Percentiles rank a stretch among this genome's conserved stretches.
These are phyloP conservation scores for Cydia strobilella DNA, from an alignment of 1,140 invertebrate genomes.

Conservation along the genomic window DNA sequence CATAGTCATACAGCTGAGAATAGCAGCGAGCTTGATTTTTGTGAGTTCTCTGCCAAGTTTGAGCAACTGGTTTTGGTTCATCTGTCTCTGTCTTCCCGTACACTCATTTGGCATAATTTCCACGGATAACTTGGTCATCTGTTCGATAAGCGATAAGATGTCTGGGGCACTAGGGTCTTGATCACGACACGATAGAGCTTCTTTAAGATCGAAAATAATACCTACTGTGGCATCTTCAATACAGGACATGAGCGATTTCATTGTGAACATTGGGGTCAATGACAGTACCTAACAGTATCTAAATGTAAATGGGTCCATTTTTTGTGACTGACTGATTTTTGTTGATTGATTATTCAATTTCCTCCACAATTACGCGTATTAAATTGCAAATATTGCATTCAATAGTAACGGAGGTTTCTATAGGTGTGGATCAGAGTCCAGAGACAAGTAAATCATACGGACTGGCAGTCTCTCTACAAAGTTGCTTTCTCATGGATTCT, in stretches of 20 bases:
- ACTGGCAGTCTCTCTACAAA: too few species aligned
- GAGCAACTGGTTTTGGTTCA: slow-evolving; percentile 66
- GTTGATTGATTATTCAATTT: background rate
- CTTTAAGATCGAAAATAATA: slow-evolving; percentile 16
- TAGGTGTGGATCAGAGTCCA: too few species aligned
- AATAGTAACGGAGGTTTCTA: too few species aligned
- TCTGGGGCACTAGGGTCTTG: background rate
- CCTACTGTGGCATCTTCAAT: slow-evolving; percentile 14
- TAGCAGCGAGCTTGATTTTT: slow-evolving; percentile 6
- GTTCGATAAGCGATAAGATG: slow-evolving; percentile 15
- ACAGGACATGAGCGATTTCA: slow-evolving; percentile 68
- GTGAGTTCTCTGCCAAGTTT: slow-evolving; percentile 75
- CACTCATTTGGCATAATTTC: slow-evolving; percentile 56
- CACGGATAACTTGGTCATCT: slow-evolving; percentile 22
- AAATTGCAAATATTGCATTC: too few species aligned
- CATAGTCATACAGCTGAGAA: background rate
- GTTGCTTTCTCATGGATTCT: too few species aligned
- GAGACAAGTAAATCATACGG: too few species aligned
- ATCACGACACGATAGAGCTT: slow-evolving; percentile 4
- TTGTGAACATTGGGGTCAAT: slow-evolving; percentile 58
- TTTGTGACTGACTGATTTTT: background rate
- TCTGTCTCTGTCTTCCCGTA: slow-evolving; percentile 61
- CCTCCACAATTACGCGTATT: background rate
- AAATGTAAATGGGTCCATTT: background rate
- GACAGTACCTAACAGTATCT: slow-evolving; percentile 44